Conservation (phyloP, 1,140 invertebrate species). For the Drosophila sulfurigaster region DNA sequence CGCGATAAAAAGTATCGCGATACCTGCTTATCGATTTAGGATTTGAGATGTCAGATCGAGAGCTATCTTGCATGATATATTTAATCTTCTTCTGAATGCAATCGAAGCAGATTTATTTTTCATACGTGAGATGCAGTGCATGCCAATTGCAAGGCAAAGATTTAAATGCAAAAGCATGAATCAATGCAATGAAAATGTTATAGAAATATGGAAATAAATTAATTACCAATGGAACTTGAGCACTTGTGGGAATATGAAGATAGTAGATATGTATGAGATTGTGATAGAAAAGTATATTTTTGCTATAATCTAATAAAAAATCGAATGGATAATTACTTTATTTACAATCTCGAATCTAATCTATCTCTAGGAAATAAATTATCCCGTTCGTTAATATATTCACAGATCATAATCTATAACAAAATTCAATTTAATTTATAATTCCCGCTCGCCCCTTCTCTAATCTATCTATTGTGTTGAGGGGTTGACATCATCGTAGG, state of each 20-base stretch:
- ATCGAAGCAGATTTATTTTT: neutral
- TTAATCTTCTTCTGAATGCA: neutral
- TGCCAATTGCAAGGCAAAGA: too few species aligned
- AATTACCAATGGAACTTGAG: too few species aligned
- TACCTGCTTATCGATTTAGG: conserved; percentile 9
- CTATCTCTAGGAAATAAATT: neutral
- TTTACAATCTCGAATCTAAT: neutral
- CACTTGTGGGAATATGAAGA: too few species aligned
- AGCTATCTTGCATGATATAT: conserved; percentile 10
- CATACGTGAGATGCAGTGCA: neutral
- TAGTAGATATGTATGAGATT: too few species aligned
- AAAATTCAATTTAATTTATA: conserved; percentile 5
- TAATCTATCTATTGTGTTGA: neutral
- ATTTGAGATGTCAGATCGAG: too few species aligned
- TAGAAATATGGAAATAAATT: too few species aligned
- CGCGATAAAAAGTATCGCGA: neutral
- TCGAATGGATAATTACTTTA: neutral
- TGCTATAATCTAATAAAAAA: neutral
- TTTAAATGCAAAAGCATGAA: too few species aligned
- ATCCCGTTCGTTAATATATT: neutral
- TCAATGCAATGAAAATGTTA: too few species aligned
- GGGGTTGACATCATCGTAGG: neutral
- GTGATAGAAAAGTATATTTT: too few species aligned
- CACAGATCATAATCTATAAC: neutral
- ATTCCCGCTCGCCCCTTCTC: neutral